Conservation (phyloP, 1,140 invertebrate genomes). For the Lysiphlebus fabarum region DNA sequence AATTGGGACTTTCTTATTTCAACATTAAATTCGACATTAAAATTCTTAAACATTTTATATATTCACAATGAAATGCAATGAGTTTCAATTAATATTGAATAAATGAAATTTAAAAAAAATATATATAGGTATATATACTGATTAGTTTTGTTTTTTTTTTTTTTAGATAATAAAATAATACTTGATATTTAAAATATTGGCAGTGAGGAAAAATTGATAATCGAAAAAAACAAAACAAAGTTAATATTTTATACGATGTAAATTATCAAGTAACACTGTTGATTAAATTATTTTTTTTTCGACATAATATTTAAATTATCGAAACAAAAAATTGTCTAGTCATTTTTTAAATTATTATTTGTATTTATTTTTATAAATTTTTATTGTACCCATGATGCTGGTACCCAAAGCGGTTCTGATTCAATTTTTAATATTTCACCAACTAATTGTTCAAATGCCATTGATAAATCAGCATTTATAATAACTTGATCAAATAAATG, state of each 20-base stretch:
- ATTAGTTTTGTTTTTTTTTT: background rate
- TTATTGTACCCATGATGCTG: slow-evolving; percentile 89
- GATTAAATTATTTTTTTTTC: background rate
- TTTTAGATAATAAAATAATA: slow-evolving; percentile 3
- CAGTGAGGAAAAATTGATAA: slow-evolving; percentile 6
- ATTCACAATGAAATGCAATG: too few relatives aligned
- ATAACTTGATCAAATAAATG: slow-evolving; percentile 94
- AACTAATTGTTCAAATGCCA: slow-evolving; percentile 84
- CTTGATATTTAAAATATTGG: background rate
- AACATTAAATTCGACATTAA: background rate
- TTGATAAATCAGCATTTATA: slow-evolving; percentile 84
- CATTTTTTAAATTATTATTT: background rate
- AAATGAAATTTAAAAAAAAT: background rate
- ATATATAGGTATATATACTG: background rate
- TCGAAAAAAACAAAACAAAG: background rate
- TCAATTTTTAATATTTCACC: slow-evolving; percentile 81
- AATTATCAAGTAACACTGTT: background rate
- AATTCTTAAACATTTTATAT: background rate
- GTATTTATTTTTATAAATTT: slow-evolving; percentile 5
- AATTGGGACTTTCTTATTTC: slow-evolving; percentile 36
- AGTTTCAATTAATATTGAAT: background rate
- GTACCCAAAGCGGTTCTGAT: slow-evolving; percentile 94
- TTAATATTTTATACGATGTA: background rate
- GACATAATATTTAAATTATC: background rate
- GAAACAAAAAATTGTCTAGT: slow-evolving; percentile 1